Conservation (phyloP, 2,113 vertebrate genomes). For the Etia nguti region DNA sequence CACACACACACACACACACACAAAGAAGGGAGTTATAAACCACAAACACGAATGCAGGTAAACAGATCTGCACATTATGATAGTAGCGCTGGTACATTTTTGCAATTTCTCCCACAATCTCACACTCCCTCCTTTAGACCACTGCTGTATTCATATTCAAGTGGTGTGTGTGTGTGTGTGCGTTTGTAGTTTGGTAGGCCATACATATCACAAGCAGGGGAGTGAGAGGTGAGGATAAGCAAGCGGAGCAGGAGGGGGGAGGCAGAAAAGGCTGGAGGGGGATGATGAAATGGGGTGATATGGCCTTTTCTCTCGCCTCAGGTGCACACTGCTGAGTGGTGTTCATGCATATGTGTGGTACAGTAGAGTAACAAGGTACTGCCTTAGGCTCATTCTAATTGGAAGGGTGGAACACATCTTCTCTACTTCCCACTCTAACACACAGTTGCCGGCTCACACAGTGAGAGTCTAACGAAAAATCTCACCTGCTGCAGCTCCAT, state of each 20-base stretch:
- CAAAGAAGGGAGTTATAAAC: background rate
- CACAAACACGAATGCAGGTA: background rate
- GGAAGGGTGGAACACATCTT: conserved; percentile 22
- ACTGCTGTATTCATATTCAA: conserved; percentile 4
- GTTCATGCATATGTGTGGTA: conserved; percentile 47
- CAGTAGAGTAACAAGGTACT: conserved; percentile 37
- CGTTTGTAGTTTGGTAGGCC: conserved; percentile 6
- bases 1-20: background rate
- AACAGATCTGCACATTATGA: background rate
- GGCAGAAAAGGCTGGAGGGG: conserved; percentile 23
- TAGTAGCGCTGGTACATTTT: background rate
- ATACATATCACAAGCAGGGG: conserved; percentile 17
- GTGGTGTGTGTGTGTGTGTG: background rate
- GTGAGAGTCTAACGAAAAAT: background rate
- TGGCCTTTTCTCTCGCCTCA: conserved; percentile 47
- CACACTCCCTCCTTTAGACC: background rate
- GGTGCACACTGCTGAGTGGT: conserved; percentile 29
- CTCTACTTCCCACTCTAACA: background rate
- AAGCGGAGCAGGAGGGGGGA: background rate
- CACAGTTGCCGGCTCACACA: background rate
- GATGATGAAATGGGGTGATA: conserved; percentile 65
- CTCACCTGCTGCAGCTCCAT: conserved; percentile 76
- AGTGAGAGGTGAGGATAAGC: conserved; percentile 45
- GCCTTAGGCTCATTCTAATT: conserved; percentile 55
- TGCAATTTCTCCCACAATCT: conserved; percentile 2